A percentile compares a stretch with the other conserved stretches of the same genome.
phyloP scores from a whole-genome alignment of 2,797 vertebrate genomes.

The Anguilla marmorata region DNA sequence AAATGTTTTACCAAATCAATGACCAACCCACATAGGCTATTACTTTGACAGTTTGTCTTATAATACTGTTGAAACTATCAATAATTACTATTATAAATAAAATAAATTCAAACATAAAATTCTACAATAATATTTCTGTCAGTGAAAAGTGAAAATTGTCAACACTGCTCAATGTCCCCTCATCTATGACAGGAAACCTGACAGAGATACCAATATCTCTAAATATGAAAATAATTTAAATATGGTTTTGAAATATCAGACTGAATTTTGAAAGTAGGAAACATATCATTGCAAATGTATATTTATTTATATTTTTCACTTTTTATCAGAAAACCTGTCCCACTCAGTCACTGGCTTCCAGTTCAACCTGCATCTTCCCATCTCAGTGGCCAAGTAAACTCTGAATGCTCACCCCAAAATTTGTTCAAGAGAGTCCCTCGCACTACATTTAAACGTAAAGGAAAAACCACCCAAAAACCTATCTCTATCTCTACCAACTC shows the following conservation, averaged over 20 bases:
- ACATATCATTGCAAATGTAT: neutral
- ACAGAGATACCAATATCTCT: neutral
- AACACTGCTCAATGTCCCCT: neutral
- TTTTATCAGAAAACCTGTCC: neutral
- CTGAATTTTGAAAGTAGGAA: neutral
- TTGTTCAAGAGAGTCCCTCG: neutral
- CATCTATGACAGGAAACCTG: neutral
- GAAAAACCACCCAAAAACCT: constrained; percentile 10
- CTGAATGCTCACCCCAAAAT: neutral
- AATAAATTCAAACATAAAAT: neutral
- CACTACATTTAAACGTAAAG: neutral
- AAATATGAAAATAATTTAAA: neutral
- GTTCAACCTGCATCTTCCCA: neutral
- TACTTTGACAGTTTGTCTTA: neutral
- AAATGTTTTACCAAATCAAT: neutral
- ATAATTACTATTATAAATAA: neutral
- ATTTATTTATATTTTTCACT: neutral
- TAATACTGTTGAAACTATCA: neutral
- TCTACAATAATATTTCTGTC: neutral
- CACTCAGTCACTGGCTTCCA: neutral
- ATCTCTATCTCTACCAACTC: constrained; percentile 29
- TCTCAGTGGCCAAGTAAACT: neutral
- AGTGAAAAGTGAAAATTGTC: neutral
- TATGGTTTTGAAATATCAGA: neutral
- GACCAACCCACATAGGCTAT: neutral